phyloP scores from a whole-genome alignment of 2,113 vertebrate genomes.

The Toxotes jaculatrix region DNA sequence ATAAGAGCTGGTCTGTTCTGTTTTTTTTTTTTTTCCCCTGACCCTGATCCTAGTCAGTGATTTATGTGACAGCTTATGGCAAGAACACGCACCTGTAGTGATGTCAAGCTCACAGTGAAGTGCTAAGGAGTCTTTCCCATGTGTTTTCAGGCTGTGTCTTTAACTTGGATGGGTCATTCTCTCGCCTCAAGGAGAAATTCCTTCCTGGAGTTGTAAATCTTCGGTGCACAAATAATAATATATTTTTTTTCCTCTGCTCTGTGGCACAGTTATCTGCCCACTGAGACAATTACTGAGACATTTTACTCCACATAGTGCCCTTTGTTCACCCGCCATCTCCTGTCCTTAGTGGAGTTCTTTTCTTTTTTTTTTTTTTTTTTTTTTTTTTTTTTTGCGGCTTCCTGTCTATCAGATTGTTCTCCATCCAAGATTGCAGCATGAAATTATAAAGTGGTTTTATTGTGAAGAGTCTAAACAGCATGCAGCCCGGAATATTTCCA shows the following conservation, averaged over 20 bases:
- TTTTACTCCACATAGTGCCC: slow-evolving; percentile 52
- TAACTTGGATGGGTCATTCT: slow-evolving; percentile 60
- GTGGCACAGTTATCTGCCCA: slow-evolving; percentile 38
- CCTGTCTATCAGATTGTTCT: slow-evolving; percentile 20
- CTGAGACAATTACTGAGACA: slow-evolving; percentile 55
- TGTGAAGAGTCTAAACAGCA: slow-evolving; percentile 11
- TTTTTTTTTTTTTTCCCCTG: neutral
- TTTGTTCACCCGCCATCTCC: slow-evolving; percentile 59
- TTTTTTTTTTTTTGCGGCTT: neutral
- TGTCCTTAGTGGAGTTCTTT: neutral
- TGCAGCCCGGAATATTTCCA: slow-evolving; percentile 20
- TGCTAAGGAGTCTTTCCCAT: slow-evolving; percentile 64
- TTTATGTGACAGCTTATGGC: slow-evolving; percentile 54
- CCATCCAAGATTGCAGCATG: slow-evolving; percentile 42
- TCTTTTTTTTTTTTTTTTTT: neutral
- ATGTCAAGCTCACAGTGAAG: slow-evolving; percentile 57
- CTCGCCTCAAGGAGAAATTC: slow-evolving; percentile 78
- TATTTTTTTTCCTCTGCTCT: slow-evolving; percentile 12
- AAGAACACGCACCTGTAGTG: slow-evolving; percentile 55
- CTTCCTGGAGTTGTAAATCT: slow-evolving; percentile 60
- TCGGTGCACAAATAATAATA: slow-evolving; percentile 6
- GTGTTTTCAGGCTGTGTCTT: slow-evolving; percentile 63
- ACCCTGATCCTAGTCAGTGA: slow-evolving; percentile 43
- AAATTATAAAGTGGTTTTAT: slow-evolving; percentile 37
- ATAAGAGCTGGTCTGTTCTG: slow-evolving; percentile 29